These are phyloP conservation scores for Tachina fera DNA, from an alignment of 2,888 invertebrate species.

Conservation along the genomic window DNA sequence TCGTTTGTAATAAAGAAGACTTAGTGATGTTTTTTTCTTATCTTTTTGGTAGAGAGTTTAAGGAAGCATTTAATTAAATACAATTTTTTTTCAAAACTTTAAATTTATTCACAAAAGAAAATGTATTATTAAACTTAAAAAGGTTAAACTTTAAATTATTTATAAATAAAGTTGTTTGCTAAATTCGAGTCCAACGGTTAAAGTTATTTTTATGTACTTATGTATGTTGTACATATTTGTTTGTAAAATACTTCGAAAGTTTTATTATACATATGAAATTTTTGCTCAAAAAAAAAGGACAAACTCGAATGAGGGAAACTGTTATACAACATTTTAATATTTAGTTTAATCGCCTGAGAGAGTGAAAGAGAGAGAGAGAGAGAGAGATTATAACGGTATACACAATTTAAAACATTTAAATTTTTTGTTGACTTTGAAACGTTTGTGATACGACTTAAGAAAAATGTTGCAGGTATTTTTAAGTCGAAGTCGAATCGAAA, in stretches of 20 bases:
- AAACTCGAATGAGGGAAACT: not conserved
- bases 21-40: slow-evolving; percentile 63
- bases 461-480: no score
- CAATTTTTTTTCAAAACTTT: slow-evolving; percentile 11
- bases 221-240: not conserved
- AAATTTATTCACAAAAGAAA: slow-evolving; percentile 36
- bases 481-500: no score
- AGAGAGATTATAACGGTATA: not conserved
- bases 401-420: not conserved
- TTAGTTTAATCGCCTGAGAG: no score
- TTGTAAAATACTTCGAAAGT: slow-evolving; percentile 14
- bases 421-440: no score
- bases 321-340: not conserved
- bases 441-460: no score
- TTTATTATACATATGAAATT: slow-evolving; percentile 52
- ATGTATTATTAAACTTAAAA: slow-evolving; percentile 40
- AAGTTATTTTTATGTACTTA: slow-evolving; percentile 14
- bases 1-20: slow-evolving; percentile 64
- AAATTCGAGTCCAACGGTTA: slow-evolving; percentile 73
- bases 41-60: slow-evolving; percentile 68
- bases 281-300: not conserved
- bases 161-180: slow-evolving; percentile 62
- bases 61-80: slow-evolving; percentile 67
- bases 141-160: slow-evolving; percentile 34
- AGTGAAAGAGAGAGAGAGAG: not conserved